These are phyloP conservation scores for Patella ulyssiponensis DNA, from an alignment of 2,888 invertebrate species.

Conservation along the genomic window DNA sequence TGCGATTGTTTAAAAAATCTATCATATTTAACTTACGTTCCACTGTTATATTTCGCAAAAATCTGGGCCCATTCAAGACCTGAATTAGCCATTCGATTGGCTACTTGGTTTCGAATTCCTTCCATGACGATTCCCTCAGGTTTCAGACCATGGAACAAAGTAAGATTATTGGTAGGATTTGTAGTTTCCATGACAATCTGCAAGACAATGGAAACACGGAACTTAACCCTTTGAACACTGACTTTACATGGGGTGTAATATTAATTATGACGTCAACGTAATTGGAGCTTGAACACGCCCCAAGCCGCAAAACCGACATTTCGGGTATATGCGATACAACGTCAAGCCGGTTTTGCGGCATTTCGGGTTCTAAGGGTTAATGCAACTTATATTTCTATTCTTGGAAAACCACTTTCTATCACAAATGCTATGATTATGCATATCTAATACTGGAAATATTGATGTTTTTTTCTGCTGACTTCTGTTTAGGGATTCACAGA, in stretches of 20 bases:
- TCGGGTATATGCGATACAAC: too few relatives aligned
- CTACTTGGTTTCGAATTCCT: constrained; percentile 83
- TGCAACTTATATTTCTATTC: too few relatives aligned
- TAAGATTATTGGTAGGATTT: constrained; percentile 81
- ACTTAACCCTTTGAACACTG: too few relatives aligned
- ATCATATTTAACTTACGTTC: constrained; percentile 74
- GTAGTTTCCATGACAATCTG: constrained; percentile 82
- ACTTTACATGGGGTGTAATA: too few relatives aligned
- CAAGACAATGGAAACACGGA: neutral
- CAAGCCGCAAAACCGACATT: too few relatives aligned
- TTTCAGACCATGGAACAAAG: constrained; percentile 76
- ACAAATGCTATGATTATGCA: too few relatives aligned
- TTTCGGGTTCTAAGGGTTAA: too few relatives aligned
- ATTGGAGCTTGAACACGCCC: too few relatives aligned
- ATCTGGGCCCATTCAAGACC: constrained; percentile 82
- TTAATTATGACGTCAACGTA: too few relatives aligned
- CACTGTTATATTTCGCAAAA: constrained; percentile 81
- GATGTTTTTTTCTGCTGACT: neutral
- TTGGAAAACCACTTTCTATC: too few relatives aligned
- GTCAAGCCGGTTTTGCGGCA: too few relatives aligned
- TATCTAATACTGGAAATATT: neutral
- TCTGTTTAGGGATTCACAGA: neutral
- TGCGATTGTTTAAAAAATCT: too few relatives aligned
- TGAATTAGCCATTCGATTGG: constrained; percentile 83
- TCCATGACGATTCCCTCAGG: constrained; percentile 77